Percentiles rank a stretch among this genome's conserved stretches.
Evolutionary conservation across 2,888 invertebrate genomes (phyloP).

Genomic region (Pyrrhosoma nymphula): DNA sequence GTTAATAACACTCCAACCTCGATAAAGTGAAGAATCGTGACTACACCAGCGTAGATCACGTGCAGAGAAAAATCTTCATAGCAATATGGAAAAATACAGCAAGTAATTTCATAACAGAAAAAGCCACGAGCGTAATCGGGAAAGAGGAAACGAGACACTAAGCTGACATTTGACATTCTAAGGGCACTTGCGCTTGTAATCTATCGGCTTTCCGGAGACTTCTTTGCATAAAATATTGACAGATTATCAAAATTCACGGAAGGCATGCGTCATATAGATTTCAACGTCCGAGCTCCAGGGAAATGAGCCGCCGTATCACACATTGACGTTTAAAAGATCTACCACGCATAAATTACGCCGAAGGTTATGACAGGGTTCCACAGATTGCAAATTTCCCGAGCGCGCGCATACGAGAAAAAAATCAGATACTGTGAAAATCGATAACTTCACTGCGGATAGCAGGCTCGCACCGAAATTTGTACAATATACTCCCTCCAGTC

Average conservation of each 20-base stretch:
- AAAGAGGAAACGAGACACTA: not conserved
- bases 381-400: not conserved
- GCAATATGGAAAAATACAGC: not conserved
- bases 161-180: not conserved
- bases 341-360: constrained; percentile 15
- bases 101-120: not conserved
- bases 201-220: not conserved
- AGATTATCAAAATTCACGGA: not conserved
- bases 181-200: not conserved
- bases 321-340: not conserved
- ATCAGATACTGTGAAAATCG: not conserved
- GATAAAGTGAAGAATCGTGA: too few species aligned
- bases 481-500: not conserved
- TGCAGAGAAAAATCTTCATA: too few species aligned
- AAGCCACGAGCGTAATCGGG: not conserved
- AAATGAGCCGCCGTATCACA: not conserved
- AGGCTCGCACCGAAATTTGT: not conserved
- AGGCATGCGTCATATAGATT: not conserved
- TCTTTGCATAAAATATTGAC: not conserved
- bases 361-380: not conserved
- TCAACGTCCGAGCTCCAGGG: not conserved
- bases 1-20: too few species aligned
- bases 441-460: not conserved
- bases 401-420: not conserved
- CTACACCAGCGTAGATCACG: too few species aligned